phyloP scores from a whole-genome alignment of 2,888 invertebrate species.

The Taphrorychus bicolor region DNA sequence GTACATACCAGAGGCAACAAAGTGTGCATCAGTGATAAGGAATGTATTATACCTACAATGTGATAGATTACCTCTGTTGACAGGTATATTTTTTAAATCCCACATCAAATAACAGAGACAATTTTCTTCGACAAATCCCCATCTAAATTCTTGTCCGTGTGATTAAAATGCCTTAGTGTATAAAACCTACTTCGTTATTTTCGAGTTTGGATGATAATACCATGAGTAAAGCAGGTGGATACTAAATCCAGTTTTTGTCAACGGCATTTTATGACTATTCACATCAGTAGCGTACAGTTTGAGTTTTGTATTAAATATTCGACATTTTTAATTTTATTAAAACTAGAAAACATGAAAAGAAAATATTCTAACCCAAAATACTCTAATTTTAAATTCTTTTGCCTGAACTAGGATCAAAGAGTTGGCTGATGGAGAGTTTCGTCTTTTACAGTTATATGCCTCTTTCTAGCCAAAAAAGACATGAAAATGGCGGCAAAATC shows the following conservation, averaged over 20 bases:
- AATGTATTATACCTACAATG: background rate
- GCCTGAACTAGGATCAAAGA: too few relatives aligned
- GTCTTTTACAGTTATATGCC: too few relatives aligned
- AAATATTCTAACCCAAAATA: too few relatives aligned
- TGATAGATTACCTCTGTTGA: slow-evolving; percentile 23
- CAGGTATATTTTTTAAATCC: slow-evolving; percentile 29
- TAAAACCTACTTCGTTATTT: slow-evolving; percentile 23
- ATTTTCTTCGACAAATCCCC: slow-evolving; percentile 12
- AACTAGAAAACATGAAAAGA: background rate
- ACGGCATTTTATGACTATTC: background rate
- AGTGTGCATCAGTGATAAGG: background rate
- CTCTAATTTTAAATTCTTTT: too few relatives aligned
- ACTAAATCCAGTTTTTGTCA: slow-evolving; percentile 30
- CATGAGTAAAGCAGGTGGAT: slow-evolving; percentile 25
- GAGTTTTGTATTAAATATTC: too few relatives aligned
- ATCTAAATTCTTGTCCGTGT: slow-evolving; percentile 12
- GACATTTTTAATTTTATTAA: background rate
- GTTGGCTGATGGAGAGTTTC: too few relatives aligned
- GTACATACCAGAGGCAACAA: background rate
- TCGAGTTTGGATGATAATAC: slow-evolving; percentile 26
- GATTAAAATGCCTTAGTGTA: slow-evolving; percentile 25
- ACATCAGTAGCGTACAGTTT: slow-evolving; percentile 22
- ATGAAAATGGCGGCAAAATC: too few relatives aligned
- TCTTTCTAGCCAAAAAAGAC: too few relatives aligned
- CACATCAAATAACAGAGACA: slow-evolving; percentile 18